Conservation (phyloP, 2,888 invertebrate species). For the Uropetala carovei region DNA sequence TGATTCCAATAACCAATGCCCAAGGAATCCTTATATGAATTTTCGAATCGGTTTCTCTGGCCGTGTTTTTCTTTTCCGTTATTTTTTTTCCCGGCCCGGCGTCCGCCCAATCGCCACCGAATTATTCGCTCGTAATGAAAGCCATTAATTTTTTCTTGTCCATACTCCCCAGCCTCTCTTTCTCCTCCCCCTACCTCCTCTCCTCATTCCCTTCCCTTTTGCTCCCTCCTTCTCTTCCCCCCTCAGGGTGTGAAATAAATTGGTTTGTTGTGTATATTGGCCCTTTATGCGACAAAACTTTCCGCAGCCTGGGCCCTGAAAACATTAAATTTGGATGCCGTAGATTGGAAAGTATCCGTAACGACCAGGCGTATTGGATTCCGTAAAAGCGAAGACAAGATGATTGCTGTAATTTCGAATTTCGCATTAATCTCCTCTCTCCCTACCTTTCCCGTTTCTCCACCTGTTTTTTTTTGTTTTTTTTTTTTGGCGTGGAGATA, state of each 20-base stretch:
- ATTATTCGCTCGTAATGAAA: constrained; percentile 62
- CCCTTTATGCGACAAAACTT: constrained; percentile 51
- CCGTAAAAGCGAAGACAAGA: constrained; percentile 30
- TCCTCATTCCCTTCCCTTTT: background rate
- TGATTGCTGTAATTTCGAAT: constrained; percentile 28
- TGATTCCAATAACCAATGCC: constrained; percentile 55
- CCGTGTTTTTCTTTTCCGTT: background rate
- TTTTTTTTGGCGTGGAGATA: background rate
- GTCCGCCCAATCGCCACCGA: constrained; percentile 50
- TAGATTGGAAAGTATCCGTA: constrained; percentile 26
- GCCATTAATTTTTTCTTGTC: constrained; percentile 62
- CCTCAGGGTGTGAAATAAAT: constrained; percentile 45
- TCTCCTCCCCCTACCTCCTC: background rate
- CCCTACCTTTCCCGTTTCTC: background rate
- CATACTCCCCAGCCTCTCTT: background rate
- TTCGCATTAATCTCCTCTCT: constrained; percentile 20
- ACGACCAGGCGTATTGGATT: constrained; percentile 44
- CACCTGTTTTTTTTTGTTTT: background rate
- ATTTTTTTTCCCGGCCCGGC: constrained; percentile 36
- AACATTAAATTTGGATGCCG: constrained; percentile 43
- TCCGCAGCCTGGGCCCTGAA: background rate
- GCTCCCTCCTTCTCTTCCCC: background rate
- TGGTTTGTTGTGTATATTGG: constrained; percentile 52
- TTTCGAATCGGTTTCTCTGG: constrained; percentile 9
- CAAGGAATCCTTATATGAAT: constrained; percentile 52